Base-by-base conservation (phyloP, 1,140 invertebrate genomes). In the Aphis craccivora region DNA sequence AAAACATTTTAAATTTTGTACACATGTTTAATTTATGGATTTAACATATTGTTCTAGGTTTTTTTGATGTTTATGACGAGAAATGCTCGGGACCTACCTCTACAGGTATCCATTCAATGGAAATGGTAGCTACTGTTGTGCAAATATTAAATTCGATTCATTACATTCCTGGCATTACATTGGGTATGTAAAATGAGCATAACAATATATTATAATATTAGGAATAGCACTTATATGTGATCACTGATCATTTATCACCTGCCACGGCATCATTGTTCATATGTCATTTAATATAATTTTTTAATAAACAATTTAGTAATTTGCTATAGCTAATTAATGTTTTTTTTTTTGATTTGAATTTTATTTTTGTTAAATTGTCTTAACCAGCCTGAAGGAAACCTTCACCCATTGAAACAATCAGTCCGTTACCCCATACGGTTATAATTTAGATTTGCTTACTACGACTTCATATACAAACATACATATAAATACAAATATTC, bases 81-180 rank as follows among this genome's bases (percentile, higher is more conserved):
- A 95, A 95, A 60, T 96, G 96, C 94, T 95, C 96, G 37, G 94
- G 94, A 25, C 95, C 95, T 4, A 95, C 95, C 20, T 40, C 94
- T 35, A 95, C 95, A 88, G 95, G 95, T 37, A 94, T 95, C 84
- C 95, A 96, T 90, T 95, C 96, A 94, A 94, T 95, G 9, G 95
- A 95, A 3, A 95, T 95, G 30, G 95, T 95, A 9, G 93, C 95
- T 14, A 94, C 95, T 45, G 95, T 95, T 51, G 94, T 95, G n/a
- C 94, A 94, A 90, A 94, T 94, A 87, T 94, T 96, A 90, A 96
- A 95, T 89, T 95, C 95, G 93, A 94, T 95, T 92, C 94, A 95
- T 48, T 95, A 95, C 92, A 93, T 96, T 53, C 95, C 95, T 9
- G 95, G 95, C 90, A 93, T 95, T 0, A 94, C 94, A 43, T 94